These are phyloP conservation scores for Dryobota labecula DNA, from an alignment of 2,888 invertebrate species.

Conservation along the genomic window DNA sequence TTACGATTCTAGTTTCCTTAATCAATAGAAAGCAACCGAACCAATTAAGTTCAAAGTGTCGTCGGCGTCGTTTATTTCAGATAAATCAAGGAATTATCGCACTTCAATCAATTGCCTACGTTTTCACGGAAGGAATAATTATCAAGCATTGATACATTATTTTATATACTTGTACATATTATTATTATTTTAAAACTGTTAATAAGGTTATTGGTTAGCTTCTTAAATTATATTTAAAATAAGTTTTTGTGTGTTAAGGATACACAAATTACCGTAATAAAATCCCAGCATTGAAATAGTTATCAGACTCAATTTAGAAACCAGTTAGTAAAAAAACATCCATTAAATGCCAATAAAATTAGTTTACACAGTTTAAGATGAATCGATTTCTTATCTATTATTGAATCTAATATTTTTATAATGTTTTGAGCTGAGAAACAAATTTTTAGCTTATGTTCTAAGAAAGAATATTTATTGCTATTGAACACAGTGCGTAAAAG, in stretches of 20 bases:
- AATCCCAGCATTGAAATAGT: neutral
- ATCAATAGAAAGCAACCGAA: neutral
- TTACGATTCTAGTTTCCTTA: neutral
- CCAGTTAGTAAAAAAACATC: neutral
- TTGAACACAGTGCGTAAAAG: neutral
- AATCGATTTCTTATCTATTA: neutral
- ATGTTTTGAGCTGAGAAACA: neutral
- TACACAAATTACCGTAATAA: too few relatives aligned
- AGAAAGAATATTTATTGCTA: neutral
- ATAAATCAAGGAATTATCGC: neutral
- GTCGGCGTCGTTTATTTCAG: too few relatives aligned
- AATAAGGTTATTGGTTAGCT: too few relatives aligned
- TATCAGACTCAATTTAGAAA: neutral
- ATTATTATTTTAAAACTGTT: too few relatives aligned
- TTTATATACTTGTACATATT: too few relatives aligned
- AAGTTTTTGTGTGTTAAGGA: too few relatives aligned
- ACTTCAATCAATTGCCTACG: neutral
- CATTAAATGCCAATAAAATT: conserved; percentile 2
- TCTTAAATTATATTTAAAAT: too few relatives aligned
- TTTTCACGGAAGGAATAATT: neutral
- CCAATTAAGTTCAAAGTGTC: neutral
- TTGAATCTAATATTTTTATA: neutral
- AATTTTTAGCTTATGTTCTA: conserved; percentile 21
- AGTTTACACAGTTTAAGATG: neutral
- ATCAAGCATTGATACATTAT: neutral